phyloP scores from a whole-genome alignment of 2,113 vertebrate genomes.

The Chlamydotis undulata region DNA sequence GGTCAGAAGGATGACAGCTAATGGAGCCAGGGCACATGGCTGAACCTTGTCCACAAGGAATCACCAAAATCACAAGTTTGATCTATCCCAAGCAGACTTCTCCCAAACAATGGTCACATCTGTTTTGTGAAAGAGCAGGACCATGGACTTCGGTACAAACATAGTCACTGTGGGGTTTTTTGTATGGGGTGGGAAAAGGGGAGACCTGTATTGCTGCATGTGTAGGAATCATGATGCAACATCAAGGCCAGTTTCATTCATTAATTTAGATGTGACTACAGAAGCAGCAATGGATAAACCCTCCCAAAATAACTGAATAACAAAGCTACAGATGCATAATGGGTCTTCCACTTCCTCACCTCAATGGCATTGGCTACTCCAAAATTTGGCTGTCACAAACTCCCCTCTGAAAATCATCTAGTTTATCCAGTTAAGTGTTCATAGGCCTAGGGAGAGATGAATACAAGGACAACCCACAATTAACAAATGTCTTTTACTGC shows the following conservation, averaged over 20 bases:
- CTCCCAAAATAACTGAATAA: background rate
- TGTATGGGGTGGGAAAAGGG: rapidly evolving
- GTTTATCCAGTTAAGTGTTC: background rate
- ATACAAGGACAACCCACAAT: background rate
- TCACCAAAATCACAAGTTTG: background rate
- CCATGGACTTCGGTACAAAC: background rate
- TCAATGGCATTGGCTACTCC: background rate
- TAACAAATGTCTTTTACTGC: background rate
- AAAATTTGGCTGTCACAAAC: background rate
- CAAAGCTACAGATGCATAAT: rapidly evolving
- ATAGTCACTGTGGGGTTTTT: background rate
- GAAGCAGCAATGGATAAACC: background rate
- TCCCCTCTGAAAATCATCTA: background rate
- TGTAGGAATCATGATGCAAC: background rate
- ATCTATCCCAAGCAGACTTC: background rate
- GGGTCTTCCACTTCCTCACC: background rate
- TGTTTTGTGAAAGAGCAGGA: background rate
- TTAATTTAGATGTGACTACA: background rate
- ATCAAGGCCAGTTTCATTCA: background rate
- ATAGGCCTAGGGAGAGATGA: background rate
- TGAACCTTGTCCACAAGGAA: background rate
- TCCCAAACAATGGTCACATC: rapidly evolving
- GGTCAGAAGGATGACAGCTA: background rate
- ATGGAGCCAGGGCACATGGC: rapidly evolving
- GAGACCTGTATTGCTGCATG: rapidly evolving